Conservation (phyloP, 2,797 vertebrate species). For the Muscicapa comitata region DNA sequence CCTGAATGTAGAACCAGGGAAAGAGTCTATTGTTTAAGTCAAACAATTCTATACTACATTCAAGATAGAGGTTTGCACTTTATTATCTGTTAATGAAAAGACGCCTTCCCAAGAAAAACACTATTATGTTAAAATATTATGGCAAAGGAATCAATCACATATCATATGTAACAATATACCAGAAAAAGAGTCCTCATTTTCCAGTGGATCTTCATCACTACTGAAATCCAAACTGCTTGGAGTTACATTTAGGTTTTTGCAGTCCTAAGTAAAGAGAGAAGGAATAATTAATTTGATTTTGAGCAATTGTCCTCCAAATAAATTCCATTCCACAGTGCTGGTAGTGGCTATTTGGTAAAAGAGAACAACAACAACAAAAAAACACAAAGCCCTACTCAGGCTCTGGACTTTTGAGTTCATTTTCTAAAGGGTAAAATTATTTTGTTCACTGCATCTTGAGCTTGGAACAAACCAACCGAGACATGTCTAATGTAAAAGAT, state of each 20-base stretch:
- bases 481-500: constrained; percentile 5
- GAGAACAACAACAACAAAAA: background rate
- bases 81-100: constrained; percentile 11
- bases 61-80: background rate
- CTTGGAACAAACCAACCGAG: constrained; percentile 32
- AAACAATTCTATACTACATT: constrained; percentile 1
- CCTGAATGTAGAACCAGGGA: background rate
- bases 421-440: constrained; percentile 16
- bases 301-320: constrained; percentile 1
- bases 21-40: background rate
- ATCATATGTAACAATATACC: background rate
- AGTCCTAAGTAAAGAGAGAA: background rate
- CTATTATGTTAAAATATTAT: background rate
- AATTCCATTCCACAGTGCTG: background rate
- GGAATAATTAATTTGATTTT: constrained; percentile 19
- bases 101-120: background rate
- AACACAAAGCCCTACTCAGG: background rate
- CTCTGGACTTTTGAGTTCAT: background rate
- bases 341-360: background rate
- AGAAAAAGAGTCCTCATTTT: background rate
- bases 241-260: background rate
- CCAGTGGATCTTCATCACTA: background rate
- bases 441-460: background rate
- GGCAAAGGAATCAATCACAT: background rate
- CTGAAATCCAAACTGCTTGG: background rate